Conservation (phyloP, 2,888 invertebrate species). For the Lordiphosa fenestrarum region DNA sequence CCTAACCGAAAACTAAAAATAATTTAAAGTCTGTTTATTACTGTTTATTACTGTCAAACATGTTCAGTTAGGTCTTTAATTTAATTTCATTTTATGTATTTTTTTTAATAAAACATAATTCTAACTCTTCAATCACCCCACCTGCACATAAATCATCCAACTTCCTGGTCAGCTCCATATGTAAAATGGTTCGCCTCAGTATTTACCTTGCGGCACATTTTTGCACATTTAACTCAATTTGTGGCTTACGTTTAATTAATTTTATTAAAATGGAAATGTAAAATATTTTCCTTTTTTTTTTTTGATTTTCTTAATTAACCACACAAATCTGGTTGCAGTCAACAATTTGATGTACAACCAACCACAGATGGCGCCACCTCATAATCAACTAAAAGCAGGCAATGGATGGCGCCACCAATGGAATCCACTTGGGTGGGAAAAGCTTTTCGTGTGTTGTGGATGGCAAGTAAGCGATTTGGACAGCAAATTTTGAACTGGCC, state of each 20-base stretch:
- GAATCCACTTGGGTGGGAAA: conserved; percentile 44
- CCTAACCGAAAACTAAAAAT: no score
- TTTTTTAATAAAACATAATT: no score
- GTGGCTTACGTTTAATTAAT: conserved; percentile 75
- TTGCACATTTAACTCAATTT: conserved; percentile 74
- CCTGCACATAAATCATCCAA: conserved; percentile 24
- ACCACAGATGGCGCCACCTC: conserved; percentile 50
- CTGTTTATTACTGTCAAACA: no score
- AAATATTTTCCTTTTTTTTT: conserved; percentile 20
- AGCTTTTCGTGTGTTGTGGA: conserved; percentile 42
- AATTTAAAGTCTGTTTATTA: no score
- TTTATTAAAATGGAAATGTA: conserved; percentile 60
- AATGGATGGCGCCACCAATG: conserved; percentile 47
- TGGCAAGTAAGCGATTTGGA: background rate
- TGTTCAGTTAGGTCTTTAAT: no score
- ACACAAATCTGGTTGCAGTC: conserved; percentile 28
- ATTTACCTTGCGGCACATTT: conserved; percentile 46
- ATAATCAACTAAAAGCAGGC: background rate
- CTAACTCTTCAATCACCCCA: conserved; percentile 13
- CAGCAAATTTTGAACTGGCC: background rate
- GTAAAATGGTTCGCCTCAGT: conserved; percentile 17
- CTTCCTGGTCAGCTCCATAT: background rate
- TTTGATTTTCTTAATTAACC: conserved; percentile 25
- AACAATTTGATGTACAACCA: conserved; percentile 21
- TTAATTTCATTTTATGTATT: no score